A percentile compares a stretch with the other conserved stretches of the same genome.
phyloP scores from a whole-genome alignment of 1,140 invertebrate species.

The Scaptomyza hsui region DNA sequence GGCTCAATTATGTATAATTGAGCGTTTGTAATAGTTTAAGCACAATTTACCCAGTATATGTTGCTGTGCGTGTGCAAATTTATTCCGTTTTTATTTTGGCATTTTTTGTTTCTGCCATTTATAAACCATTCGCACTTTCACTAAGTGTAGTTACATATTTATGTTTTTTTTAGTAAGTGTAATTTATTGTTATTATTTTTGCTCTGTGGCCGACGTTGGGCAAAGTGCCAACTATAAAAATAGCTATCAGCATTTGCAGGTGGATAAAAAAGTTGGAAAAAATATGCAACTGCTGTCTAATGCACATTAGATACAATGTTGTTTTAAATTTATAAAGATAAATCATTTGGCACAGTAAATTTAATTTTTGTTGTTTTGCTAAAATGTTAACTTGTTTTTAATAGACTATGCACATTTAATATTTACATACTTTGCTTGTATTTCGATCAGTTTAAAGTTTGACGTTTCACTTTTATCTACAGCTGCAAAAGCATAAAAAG shows the following conservation, averaged over 20 bases:
- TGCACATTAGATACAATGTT: constrained; percentile 58
- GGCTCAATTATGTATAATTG: constrained; percentile 51
- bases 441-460: constrained; percentile 65
- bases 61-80: not conserved
- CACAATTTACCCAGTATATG: constrained; percentile 32
- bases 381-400: constrained; percentile 1
- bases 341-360: constrained; percentile 27
- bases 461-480: constrained; percentile 46
- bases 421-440: constrained; percentile 30
- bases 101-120: constrained; percentile 34
- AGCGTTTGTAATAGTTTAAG: constrained; percentile 51
- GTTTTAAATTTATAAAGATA: constrained; percentile 29
- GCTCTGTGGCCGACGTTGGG: constrained; percentile 47
- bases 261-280: constrained; percentile 40
- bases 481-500: constrained; percentile 46
- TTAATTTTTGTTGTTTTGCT: constrained; percentile 3
- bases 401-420: constrained; percentile 23
- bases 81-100: not conserved
- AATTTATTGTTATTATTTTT: constrained; percentile 73
- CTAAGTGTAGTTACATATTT: constrained; percentile 47
- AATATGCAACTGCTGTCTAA: constrained; percentile 51
- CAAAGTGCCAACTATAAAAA: constrained; percentile 61
- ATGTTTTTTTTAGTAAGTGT: constrained; percentile 53
- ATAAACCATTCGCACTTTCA: constrained; percentile 32
- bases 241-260: constrained; percentile 50